Evolutionary conservation across 2,888 invertebrate species (phyloP), one percentile per base, ranked within the genome.

Genomic region (Hermodice carunculata): DNA sequence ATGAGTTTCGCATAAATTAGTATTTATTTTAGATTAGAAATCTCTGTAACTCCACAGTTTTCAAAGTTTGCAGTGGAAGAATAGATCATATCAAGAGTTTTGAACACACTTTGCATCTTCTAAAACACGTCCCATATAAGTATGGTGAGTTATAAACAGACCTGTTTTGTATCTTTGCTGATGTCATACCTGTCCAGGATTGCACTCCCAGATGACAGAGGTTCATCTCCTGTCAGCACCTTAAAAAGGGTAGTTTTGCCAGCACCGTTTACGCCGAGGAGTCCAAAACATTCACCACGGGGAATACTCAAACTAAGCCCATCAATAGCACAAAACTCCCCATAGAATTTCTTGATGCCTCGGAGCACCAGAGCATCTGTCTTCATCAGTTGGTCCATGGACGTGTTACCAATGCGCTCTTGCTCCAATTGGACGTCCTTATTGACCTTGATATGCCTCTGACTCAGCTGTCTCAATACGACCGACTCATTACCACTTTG

Each of bases 201-300:
- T 0, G 91, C 92, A 51, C 91, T 89, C 0, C 94, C 94, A 58
- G 88, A 88, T 0, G 91, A 90, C 6, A 92, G 89, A 14, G 86
- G 83, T 76, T 91, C 91, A 78, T 94, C 94, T 0, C 95, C 94
- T 54, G 94, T 94, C 54, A 89, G 74, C 86, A 89, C 88, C 86
- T 83, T 92, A 81, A 95, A 95, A 0, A 94, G 94, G 1, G 87
- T 86, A 1, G 88, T 87, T 74, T 88, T 88, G 3, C 88, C 88
- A 78, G 95, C 86, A 93, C 88, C 88, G 71, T 88, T 88, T 1
- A 87, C 83, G 17, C 88, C 88, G 46, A 95, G 86, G 2, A 95
- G 87, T 0, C 93, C 94, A 74, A 94, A 94, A 83, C 94, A 94
- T 88, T 91, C 94, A 6, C 89, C 89, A 66, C 90, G 88, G 62